Conservation (phyloP, 2,113 vertebrate genomes). For the Andinoacara biseriatus region DNA sequence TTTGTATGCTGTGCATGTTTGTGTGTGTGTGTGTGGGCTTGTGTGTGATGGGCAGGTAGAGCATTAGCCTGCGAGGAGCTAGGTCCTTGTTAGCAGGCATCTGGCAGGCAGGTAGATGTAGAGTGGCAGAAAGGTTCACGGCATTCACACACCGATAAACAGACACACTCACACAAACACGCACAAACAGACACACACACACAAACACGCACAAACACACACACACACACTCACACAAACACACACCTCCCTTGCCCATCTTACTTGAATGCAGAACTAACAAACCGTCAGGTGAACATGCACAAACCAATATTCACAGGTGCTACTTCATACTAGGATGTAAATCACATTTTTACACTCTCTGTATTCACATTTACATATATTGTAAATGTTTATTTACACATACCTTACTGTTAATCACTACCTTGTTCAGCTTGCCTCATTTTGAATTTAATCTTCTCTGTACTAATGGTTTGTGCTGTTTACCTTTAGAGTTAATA, state of each 20-base stretch:
- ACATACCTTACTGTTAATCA: not conserved
- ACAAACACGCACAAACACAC: slow-evolving; percentile 19
- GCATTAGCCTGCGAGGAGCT: slow-evolving; percentile 59
- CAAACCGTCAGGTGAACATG: slow-evolving; percentile 9
- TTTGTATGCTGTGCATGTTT: slow-evolving; percentile 50
- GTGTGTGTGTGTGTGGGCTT: slow-evolving; percentile 40
- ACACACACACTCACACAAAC: slow-evolving; percentile 18
- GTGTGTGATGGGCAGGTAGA: slow-evolving; percentile 60
- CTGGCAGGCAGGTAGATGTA: slow-evolving; percentile 63
- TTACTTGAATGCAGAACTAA: slow-evolving; percentile 15
- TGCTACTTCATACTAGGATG: not conserved
- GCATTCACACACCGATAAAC: slow-evolving; percentile 23
- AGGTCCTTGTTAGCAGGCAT: slow-evolving; percentile 68
- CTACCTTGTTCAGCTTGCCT: not conserved
- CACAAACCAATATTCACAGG: not conserved
- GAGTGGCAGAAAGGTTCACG: slow-evolving; percentile 61
- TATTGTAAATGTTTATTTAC: not conserved
- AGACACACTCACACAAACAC: slow-evolving; percentile 14
- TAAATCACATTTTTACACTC: not conserved
- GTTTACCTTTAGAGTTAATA: not conserved
- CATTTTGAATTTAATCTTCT: not conserved
- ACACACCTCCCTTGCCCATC: not conserved
- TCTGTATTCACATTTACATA: not conserved
- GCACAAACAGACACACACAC: slow-evolving; percentile 7
- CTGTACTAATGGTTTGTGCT: not conserved